A percentile compares a stretch with the other conserved stretches of the same genome.
These are phyloP conservation scores for Tringa solitaria DNA, from an alignment of 2,113 vertebrate species.

Conservation along the genomic window DNA sequence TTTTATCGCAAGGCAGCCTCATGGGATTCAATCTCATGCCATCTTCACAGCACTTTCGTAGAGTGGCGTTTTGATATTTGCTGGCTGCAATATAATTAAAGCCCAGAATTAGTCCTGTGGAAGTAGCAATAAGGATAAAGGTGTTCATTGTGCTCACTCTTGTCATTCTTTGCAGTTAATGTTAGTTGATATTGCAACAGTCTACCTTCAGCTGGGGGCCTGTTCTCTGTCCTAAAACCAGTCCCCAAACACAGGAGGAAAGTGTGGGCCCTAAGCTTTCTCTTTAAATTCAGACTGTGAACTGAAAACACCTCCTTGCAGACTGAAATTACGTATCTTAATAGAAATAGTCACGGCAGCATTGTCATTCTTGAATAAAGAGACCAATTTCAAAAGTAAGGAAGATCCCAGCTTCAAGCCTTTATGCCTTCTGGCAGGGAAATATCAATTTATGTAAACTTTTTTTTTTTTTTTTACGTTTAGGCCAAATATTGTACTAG, in stretches of 20 bases:
- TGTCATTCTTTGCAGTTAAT: background rate
- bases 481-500: background rate
- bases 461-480: background rate
- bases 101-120: background rate
- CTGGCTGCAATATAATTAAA: slow-evolving; percentile 47
- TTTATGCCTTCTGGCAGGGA: background rate
- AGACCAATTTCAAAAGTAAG: background rate
- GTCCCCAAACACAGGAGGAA: background rate
- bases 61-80: background rate
- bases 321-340: background rate
- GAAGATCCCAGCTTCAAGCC: background rate
- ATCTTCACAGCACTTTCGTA: slow-evolving; percentile 62
- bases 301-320: background rate
- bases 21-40: slow-evolving; percentile 57
- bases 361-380: background rate
- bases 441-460: background rate
- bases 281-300: background rate
- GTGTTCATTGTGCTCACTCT: background rate
- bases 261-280: background rate
- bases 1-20: slow-evolving; percentile 6
- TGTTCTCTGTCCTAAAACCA: background rate
- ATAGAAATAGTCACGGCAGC: background rate
- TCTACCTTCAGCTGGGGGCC: background rate
- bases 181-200: background rate
- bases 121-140: background rate